Base-by-base conservation (phyloP, 2,113 vertebrate genomes). In the Coreoperca whiteheadi region DNA sequence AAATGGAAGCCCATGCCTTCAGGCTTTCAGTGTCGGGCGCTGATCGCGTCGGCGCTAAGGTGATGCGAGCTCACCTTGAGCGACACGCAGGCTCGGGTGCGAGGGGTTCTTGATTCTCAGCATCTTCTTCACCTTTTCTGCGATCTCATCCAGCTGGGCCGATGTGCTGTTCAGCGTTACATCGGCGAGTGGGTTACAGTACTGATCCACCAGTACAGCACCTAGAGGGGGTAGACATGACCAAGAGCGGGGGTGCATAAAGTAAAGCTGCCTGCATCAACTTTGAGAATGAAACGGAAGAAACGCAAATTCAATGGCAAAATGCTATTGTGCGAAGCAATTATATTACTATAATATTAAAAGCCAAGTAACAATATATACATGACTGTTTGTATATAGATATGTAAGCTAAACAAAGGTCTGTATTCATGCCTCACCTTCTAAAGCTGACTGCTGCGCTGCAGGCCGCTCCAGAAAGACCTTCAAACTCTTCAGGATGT, bases 181-280 rank as follows among this genome's bases (percentile, higher is more conserved):
- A 39, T 98, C 97, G 4, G 96, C 96, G 77, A 99, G 94, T 0
- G 98, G 98, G 84, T 99, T 99, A 91, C 98, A 99, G 83, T 99
- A 99, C 5, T 97, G 98, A 91, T 99, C 98, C 48, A 99, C 97
- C 50, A 99, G 92, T 11, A 99, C 95, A 0, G 98, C 98, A 60
- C 98, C 98, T 99, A 86, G 0, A 84, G 43, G 6, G 6, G 69
- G 16, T 30, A 56, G 32, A 71, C 2, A 12, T 28, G 53, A 68
- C 2, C 43, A 34, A 69, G 37, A 74, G 30, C 39, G 20, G 16
- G 4, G 2, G 41, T 5, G 21, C 0, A 28, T 59, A 1, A 28
- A 16, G 32, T 21, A 16, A 25, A 39, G 15, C 25, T 46, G 56
- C 32, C 23, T 28, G 43, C 7, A 51, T 67, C 0, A 48, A 59